Evolutionary conservation across 1,140 invertebrate genomes (phyloP), one percentile per base, ranked within the genome.

Genomic region (Drosophila sproati): DNA sequence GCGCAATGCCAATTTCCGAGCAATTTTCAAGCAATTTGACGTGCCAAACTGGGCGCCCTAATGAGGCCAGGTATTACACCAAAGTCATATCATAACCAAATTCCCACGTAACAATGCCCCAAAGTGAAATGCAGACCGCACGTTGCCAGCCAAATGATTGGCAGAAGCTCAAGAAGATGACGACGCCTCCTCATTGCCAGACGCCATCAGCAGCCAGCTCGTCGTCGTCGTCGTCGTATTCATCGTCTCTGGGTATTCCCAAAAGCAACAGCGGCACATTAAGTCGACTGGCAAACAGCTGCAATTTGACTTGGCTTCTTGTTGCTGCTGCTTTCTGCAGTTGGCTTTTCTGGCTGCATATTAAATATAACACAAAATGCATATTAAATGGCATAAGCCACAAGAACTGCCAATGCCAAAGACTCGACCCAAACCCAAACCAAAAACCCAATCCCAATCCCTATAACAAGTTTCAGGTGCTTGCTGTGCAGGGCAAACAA

Each of bases 311-410:
- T 87, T 87, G 82, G 78, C 78, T 85, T 39, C 63, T 55, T 35
- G 37, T 60, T 61, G 63, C 61, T 32, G 35, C 34, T 43, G 39
- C 45, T 62, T 28, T 62, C 48, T 54, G 50, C 47, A 66, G 35
- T 54, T 62, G 60, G 67, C 67, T 68, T 57, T 50, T 78, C 60
- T 68, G 59, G 87, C 77, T 87, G 83, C 83, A 87, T 87, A 91
- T 91, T 91, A 91, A 91, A 91, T 91, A 91, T 91, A 82, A 91
- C 83, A 88, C 88, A 91, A 91, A 91, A 91, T 91, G 82, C 88
- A 91, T 91, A 91, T 91, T 91, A 91, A 91, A 91, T 91, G 82
- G 76, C 83, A 85, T 88, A 88, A 88, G 83, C 83, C 85, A 89
- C 74, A 69, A 69, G 80, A 79, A 83, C 68, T 73, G 74, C 71